Conservation (phyloP, 2,797 vertebrate genomes). For the Cyclura pinguis region DNA sequence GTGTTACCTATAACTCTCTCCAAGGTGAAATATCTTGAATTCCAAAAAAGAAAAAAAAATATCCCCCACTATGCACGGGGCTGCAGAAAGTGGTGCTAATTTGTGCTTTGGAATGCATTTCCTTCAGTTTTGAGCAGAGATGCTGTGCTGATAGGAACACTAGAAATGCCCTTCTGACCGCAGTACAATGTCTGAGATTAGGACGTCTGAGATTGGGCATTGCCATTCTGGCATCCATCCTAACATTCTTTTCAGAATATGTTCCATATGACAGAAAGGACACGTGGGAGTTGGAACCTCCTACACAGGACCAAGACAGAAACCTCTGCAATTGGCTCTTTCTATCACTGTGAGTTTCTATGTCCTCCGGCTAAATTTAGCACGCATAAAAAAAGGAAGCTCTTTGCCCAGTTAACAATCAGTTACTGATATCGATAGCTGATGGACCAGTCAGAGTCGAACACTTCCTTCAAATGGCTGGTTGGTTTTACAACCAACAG, state of each 20-base stretch:
- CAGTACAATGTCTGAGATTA: neutral
- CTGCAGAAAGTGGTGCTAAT: neutral
- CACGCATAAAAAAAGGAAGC: neutral
- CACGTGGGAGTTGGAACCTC: rapidly evolving
- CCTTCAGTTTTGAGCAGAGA: rapidly evolving
- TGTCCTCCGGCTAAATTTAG: rapidly evolving
- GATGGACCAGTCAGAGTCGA: rapidly evolving
- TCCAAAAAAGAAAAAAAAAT: neutral
- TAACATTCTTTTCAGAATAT: rapidly evolving
- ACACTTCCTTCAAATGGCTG: rapidly evolving
- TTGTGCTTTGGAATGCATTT: slow-evolving; percentile 11
- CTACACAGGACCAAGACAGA: rapidly evolving
- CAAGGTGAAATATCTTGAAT: rapidly evolving
- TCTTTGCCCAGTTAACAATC: neutral
- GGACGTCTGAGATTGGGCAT: slow-evolving; percentile 5
- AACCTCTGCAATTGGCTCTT: rapidly evolving
- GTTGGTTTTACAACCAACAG: rapidly evolving
- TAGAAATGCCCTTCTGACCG: neutral
- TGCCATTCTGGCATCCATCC: rapidly evolving
- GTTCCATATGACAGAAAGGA: rapidly evolving
- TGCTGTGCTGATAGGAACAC: neutral
- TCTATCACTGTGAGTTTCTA: rapidly evolving
- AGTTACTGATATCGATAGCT: rapidly evolving
- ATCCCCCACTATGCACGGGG: rapidly evolving
- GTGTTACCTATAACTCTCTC: neutral